Evolutionary conservation across 2,113 vertebrate genomes (phyloP).

Genomic region (Tupaia chinensis): DNA sequence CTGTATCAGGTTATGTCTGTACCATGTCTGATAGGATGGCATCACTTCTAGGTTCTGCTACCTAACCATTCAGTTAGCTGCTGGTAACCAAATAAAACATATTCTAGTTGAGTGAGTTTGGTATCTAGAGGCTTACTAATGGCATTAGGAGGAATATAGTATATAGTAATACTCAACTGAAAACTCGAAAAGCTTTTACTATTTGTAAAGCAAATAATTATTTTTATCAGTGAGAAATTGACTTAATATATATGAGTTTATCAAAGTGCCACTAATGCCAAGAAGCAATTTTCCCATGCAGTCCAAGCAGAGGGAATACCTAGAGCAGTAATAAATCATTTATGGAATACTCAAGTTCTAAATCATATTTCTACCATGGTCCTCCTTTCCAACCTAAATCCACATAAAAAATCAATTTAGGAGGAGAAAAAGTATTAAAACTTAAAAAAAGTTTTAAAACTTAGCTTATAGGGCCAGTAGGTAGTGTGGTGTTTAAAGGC

Average conservation of each 20-base stretch:
- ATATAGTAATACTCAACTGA: not conserved
- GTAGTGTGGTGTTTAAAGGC: no score
- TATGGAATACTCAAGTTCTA: not conserved
- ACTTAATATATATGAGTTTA: not conserved
- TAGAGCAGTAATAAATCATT: not conserved
- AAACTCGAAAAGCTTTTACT: not conserved
- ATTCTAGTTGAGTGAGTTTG: not conserved
- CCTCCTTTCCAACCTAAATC: not conserved
- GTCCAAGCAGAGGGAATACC: not conserved
- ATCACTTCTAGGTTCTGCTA: not conserved
- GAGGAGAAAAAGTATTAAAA: conserved; percentile 37
- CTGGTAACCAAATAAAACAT: conserved; percentile 47
- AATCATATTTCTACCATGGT: not conserved
- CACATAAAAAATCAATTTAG: conserved; percentile 39
- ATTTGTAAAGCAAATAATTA: conserved; percentile 59
- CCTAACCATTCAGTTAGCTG: conserved; percentile 28
- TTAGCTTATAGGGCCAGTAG: not conserved
- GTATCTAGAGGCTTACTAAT: not conserved
- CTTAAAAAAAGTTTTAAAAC: conserved; percentile 23
- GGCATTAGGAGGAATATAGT: not conserved
- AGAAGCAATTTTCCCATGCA: conserved; percentile 3
- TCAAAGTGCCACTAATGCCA: not conserved
- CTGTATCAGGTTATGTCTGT: not conserved
- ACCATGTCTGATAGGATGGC: not conserved
- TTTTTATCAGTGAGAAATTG: not conserved